Evolutionary conservation across 64 coral and sea anemone genomes (phyloP).

Genomic region (Montipora capricornis): DNA sequence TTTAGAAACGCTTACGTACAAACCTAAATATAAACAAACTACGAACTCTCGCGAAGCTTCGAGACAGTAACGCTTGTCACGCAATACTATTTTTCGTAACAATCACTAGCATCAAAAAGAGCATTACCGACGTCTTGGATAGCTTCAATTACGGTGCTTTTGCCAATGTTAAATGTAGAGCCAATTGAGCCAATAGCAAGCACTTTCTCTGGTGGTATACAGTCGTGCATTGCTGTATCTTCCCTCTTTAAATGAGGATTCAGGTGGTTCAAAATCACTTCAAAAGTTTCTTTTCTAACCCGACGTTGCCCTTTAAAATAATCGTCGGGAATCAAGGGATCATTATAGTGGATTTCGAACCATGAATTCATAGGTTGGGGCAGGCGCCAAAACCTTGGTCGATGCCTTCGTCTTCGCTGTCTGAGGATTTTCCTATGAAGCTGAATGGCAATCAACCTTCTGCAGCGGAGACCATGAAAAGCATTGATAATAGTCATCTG

Average conservation of each 20-base stretch:
- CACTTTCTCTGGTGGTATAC: constrained; percentile 73
- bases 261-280: constrained; percentile 56
- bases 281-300: constrained; percentile 65
- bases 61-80: too few species aligned
- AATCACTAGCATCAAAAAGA: constrained; percentile 56
- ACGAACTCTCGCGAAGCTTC: too few species aligned
- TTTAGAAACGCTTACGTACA: too few species aligned
- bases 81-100: too few species aligned
- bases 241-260: constrained; percentile 56
- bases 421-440: constrained; percentile 69
- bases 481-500: constrained; percentile 74
- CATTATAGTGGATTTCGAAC: constrained; percentile 67
- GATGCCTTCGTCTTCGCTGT: constrained; percentile 64
- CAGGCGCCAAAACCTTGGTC: constrained; percentile 52
- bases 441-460: constrained; percentile 77
- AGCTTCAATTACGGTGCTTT: constrained; percentile 68
- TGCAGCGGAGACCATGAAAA: constrained; percentile 69
- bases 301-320: constrained; percentile 44
- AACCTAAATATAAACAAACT: too few species aligned
- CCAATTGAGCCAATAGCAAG: constrained; percentile 62
- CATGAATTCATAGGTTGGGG: constrained; percentile 47
- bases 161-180: constrained; percentile 58
- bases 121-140: constrained; percentile 72
- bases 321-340: constrained; percentile 62
- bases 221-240: constrained; percentile 55